Base-by-base conservation (phyloP, 2,888 invertebrate genomes). In the Chironomus riparius region DNA sequence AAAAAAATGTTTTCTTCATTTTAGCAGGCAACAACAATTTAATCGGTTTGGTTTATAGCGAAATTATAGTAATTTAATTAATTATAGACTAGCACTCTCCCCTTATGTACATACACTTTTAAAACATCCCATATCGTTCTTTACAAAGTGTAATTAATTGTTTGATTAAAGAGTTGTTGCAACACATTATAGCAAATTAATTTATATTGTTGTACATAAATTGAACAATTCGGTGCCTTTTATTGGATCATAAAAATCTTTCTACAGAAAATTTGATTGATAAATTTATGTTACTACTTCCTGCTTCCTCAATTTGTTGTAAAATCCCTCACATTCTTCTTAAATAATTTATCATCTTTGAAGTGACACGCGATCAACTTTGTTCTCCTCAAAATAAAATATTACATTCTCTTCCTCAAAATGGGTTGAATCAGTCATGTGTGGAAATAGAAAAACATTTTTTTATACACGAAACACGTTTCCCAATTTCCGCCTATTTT, bases 31-130 rank as follows among this genome's bases (percentile, higher is more conserved):
- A 38, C 38, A 38, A 56, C 56, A 56, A 65, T 65, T 24, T 38
- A 24, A 22, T 70, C 48, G 47, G 69, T 69, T 12, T 50, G 38
- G 69, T 69, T 12, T 50, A 10, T 38, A 47, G 15, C 13, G n/a
- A 62, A 72, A 72, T 72, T 72, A 72, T 62, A 72, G 72, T 72
- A 72, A 62, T 72, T 72, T 62, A 62, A 62, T 72, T 72, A 72
- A 72, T 72, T 62, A 50, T 24, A 72, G 61, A 65, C 65, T 65
- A 4, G 7, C 21, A 22, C 65, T 18, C 56, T 56, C 38, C 38
- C 38, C 38, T 38, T 38, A 38, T 38, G 38, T 38, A 38, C 38
- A 38, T 2, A n/a, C n/a, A n/a, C n/a, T n/a, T 38, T 38, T 38
- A 38, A 10, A 38, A 38, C 38, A 38, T 38, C 38, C 38, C 38